These are phyloP conservation scores for Latrodectus geometricus DNA, from an alignment of 1,140 invertebrate species.

Conservation along the genomic window DNA sequence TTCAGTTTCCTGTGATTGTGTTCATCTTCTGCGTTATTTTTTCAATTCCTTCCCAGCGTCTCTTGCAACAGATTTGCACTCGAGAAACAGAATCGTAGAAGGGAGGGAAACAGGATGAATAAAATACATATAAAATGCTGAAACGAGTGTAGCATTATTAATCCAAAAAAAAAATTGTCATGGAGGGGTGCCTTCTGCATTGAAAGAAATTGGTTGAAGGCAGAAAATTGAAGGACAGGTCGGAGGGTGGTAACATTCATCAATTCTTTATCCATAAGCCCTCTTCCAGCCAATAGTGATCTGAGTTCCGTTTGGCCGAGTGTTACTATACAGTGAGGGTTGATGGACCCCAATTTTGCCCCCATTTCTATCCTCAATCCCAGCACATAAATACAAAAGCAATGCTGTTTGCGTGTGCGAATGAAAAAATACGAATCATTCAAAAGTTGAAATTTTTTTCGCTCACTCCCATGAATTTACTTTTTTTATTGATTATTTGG, in stretches of 20 bases:
- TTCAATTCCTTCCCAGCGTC: too few species aligned
- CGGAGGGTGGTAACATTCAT: neutral
- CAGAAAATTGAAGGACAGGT: neutral
- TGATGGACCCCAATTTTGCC: neutral
- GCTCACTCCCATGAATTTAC: slow-evolving; percentile 19
- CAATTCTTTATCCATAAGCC: neutral
- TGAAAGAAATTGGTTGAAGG: neutral
- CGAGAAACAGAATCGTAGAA: neutral
- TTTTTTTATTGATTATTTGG: slow-evolving; percentile 19
- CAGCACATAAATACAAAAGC: neutral
- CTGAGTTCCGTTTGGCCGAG: neutral
- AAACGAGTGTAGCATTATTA: neutral
- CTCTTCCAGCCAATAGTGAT: slow-evolving; percentile 18
- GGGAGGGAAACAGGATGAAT: neutral
- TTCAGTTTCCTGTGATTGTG: too few species aligned
- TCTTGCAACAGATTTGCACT: too few species aligned
- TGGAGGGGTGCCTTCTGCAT: neutral
- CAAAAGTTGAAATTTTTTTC: slow-evolving; percentile 31
- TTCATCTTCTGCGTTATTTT: too few species aligned
- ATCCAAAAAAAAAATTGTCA: neutral
- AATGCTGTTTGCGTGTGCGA: neutral
- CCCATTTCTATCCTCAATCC: slow-evolving; percentile 1
- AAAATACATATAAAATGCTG: neutral
- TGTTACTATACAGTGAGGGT: slow-evolving; percentile 12
- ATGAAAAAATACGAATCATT: slow-evolving; percentile 45